Base-by-base conservation (phyloP, 2,113 vertebrate genomes). In the Solenodon paradoxus region DNA sequence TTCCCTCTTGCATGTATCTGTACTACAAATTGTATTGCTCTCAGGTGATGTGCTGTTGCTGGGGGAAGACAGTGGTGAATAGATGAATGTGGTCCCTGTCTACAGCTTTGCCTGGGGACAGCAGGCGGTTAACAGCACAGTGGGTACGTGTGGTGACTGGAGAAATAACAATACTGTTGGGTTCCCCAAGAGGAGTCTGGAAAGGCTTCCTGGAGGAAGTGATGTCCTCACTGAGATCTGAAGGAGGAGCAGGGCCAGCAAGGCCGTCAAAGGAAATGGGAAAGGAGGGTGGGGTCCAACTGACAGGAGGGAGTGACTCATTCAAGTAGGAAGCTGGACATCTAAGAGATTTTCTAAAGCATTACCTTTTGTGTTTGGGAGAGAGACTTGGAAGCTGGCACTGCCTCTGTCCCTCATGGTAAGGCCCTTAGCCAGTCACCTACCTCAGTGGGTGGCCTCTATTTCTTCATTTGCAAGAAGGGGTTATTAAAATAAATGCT, bases 231-330 rank as follows among this genome's bases (percentile, higher is more conserved):
- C 7, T 38, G 88, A 86, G n/a, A 51, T 55, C 22, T 66, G 75
- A 32, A 68, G 79, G 71, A 45, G 53, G 74, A 72, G 16, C 9
- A 51, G 38, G 15, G 61, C 55, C 55, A 63, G 26, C 40, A 42
- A 19, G 1, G 32, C 42, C 63, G 57, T 66, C 1, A 2, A 7
- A 17, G 45, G 28, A 16, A 61, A 2, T 28, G 16, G 17, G 3
- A 4, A 10, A 4, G 11, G 19, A 68, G 30, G 30, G 42, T 2
- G 0, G 0, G 30, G 20, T 5, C 6, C 7, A 2, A 30, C 47
- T 15, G 28, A 79, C 42, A 9, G 61, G 38, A 57, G 20, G 59
- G 20, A 26, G 20, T 0, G 12, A 53, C 42, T 49, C 55, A 5
- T 6, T 8, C 45, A 22, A 17, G 64, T 72, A 63, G 88, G 79